Evolutionary conservation across 2,113 vertebrate species (phyloP).

Genomic region (Trogon melanurus): DNA sequence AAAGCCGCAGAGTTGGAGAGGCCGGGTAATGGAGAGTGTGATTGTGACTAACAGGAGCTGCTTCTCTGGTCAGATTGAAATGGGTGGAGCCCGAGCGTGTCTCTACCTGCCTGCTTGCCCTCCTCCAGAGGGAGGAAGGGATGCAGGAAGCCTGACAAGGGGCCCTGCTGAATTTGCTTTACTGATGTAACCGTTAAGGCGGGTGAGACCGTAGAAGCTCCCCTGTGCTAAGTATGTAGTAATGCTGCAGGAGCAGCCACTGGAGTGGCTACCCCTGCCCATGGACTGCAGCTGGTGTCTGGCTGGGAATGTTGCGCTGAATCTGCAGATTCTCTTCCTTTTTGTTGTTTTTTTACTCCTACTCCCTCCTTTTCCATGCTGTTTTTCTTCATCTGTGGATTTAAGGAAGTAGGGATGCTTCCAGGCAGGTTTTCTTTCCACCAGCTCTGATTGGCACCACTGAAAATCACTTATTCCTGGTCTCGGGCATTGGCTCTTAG

Average conservation of each 20-base stretch:
- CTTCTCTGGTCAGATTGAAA: neutral
- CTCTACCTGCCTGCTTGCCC: neutral
- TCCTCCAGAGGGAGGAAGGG: neutral
- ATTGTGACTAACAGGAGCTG: neutral
- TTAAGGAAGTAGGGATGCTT: neutral
- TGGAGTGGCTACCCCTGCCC: neutral
- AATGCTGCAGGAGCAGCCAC: neutral
- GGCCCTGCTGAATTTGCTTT: neutral
- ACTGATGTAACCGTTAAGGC: neutral
- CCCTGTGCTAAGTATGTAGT: accelerated
- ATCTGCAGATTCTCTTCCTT: neutral
- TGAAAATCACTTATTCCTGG: neutral
- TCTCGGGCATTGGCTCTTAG: neutral
- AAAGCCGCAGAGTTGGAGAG: neutral
- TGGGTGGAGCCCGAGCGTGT: neutral
- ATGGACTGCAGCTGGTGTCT: neutral
- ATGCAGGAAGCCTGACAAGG: neutral
- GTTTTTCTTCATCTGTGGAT: neutral
- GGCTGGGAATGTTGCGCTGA: neutral
- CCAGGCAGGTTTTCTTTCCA: neutral
- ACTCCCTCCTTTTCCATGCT: neutral
- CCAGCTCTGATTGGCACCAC: neutral
- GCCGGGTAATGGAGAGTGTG: neutral
- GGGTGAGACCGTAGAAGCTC: neutral
- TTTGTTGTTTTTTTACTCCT: accelerated